Percentiles rank a stretch among this genome's conserved stretches.
Evolutionary conservation across 2,797 vertebrate species (phyloP).

Genomic region (Lutra lutra): DNA sequence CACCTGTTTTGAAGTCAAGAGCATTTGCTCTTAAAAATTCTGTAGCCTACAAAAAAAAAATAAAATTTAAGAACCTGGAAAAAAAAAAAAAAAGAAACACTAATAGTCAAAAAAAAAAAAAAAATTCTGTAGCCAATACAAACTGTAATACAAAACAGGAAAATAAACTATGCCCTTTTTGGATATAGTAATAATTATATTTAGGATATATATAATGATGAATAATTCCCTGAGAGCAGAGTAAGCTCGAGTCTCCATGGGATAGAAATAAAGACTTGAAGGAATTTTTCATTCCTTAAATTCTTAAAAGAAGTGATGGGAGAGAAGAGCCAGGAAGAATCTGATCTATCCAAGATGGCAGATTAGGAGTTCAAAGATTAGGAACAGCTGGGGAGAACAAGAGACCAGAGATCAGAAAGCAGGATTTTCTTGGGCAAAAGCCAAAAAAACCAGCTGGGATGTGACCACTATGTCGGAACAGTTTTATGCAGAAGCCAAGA

Average conservation of each 20-base stretch:
- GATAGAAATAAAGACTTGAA: slow-evolving; percentile 38
- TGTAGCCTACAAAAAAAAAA: not conserved
- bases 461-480: slow-evolving; percentile 55
- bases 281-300: slow-evolving; percentile 55
- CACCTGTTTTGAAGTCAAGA: slow-evolving; percentile 14
- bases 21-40: slow-evolving; percentile 8
- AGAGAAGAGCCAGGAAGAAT: slow-evolving; percentile 41
- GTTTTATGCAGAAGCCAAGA: slow-evolving; percentile 59
- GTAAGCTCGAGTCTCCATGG: not conserved
- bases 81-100: no score
- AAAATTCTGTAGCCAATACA: not conserved
- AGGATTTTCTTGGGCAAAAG: slow-evolving; percentile 67
- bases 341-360: slow-evolving; percentile 64
- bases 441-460: slow-evolving; percentile 72
- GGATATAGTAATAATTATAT: not conserved
- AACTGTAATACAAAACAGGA: slow-evolving; percentile 38
- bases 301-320: slow-evolving; percentile 49
- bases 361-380: slow-evolving; percentile 70
- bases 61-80: no score
- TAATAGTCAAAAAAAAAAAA: no score
- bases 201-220: not conserved
- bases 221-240: not conserved
- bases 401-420: slow-evolving; percentile 38
- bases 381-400: slow-evolving; percentile 66
- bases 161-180: not conserved